These are phyloP conservation scores for Drosophila prosaltans DNA, from an alignment of 1,140 invertebrate species.

Conservation along the genomic window DNA sequence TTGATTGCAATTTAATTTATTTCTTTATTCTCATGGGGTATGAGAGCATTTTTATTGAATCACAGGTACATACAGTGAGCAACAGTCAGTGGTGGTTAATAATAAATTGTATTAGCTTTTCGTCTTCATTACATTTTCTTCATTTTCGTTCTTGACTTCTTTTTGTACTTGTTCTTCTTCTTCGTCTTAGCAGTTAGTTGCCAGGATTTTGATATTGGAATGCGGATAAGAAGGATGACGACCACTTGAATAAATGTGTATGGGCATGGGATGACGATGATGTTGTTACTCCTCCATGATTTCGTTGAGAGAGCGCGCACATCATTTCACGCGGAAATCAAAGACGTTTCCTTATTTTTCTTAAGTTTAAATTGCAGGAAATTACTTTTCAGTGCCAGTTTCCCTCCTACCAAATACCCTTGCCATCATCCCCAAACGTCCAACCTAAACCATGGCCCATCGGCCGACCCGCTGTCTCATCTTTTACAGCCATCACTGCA, in stretches of 20 bases:
- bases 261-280: not conserved
- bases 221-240: not conserved
- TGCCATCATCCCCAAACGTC: not conserved
- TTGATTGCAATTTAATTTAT: not conserved
- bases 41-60: constrained; percentile 30
- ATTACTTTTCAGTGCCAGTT: constrained; percentile 69
- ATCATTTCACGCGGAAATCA: constrained; percentile 80
- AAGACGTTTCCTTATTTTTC: constrained; percentile 82
- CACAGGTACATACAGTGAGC: not conserved
- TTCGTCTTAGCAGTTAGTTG: not conserved
- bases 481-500: constrained; percentile 31
- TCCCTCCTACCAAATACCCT: constrained; percentile 8
- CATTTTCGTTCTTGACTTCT: not conserved
- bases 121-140: constrained; percentile 55
- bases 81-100: constrained; percentile 29
- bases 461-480: constrained; percentile 35
- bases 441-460: not conserved
- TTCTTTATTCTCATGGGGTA: not conserved
- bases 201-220: not conserved
- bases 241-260: not conserved
- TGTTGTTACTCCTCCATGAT: constrained; percentile 16
- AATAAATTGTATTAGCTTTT: constrained; percentile 75
- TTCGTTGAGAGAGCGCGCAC: constrained; percentile 33
- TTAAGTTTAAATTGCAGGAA: constrained; percentile 82
- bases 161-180: not conserved